Percentiles rank a stretch among this genome's conserved stretches.
These are phyloP conservation scores for Carcina quercana DNA, from an alignment of 2,888 invertebrate genomes.

Conservation along the genomic window DNA sequence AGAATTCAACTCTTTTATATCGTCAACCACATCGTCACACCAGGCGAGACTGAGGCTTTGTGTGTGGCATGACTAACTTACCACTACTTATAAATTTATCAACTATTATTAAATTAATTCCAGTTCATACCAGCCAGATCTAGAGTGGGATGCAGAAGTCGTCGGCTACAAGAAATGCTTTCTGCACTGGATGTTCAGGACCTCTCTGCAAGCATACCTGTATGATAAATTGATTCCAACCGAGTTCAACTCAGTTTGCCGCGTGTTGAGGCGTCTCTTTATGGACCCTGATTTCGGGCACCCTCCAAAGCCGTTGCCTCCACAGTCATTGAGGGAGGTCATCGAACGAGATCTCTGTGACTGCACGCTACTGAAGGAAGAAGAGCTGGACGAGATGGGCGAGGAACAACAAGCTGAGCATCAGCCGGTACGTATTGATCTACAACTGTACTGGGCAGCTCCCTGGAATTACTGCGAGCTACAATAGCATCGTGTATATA, in stretches of 20 bases:
- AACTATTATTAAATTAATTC: neutral
- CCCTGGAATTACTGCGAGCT: too few species aligned
- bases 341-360: slow-evolving; percentile 44
- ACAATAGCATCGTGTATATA: too few species aligned
- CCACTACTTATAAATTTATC: too few species aligned
- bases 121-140: slow-evolving; percentile 57
- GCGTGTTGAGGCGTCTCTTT: slow-evolving; percentile 39
- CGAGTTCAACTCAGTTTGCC: slow-evolving; percentile 33
- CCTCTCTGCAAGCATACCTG: slow-evolving; percentile 45
- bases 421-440: too few species aligned
- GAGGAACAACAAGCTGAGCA: slow-evolving; percentile 30
- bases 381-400: slow-evolving; percentile 28
- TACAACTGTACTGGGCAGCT: too few species aligned
- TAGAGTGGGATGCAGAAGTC: slow-evolving; percentile 40
- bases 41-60: too few species aligned
- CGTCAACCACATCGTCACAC: too few species aligned
- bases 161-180: slow-evolving; percentile 40
- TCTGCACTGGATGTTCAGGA: slow-evolving; percentile 61
- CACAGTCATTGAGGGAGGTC: slow-evolving; percentile 31
- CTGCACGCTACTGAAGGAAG: slow-evolving; percentile 40
- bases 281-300: slow-evolving; percentile 58
- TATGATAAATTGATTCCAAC: slow-evolving; percentile 25
- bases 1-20: too few species aligned
- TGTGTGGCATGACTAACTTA: too few species aligned
- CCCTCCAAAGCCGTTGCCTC: slow-evolving; percentile 33